Conservation (phyloP, 2,113 vertebrate species). For the Lampris incognitus region DNA sequence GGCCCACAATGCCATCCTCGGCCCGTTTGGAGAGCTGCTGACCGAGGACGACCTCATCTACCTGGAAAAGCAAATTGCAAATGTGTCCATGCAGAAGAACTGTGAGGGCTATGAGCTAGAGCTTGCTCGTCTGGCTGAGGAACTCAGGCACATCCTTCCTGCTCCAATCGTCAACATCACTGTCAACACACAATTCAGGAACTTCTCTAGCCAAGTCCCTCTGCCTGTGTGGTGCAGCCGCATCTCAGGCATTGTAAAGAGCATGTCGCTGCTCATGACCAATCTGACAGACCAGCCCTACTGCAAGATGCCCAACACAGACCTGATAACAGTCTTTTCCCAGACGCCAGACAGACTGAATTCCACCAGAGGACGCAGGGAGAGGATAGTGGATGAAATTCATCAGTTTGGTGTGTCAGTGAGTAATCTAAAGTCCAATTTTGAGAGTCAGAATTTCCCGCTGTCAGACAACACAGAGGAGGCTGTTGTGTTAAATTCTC, state of each 20-base stretch:
- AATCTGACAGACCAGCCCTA: conserved; percentile 78
- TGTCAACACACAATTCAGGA: conserved; percentile 85
- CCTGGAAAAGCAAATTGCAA: conserved; percentile 90
- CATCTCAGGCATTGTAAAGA: conserved; percentile 88
- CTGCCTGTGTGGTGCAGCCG: conserved; percentile 90
- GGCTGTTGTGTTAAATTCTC: background rate
- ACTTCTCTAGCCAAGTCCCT: conserved; percentile 75
- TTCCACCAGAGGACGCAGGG: conserved; percentile 67
- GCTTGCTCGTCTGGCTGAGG: conserved; percentile 86
- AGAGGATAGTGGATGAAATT: conserved; percentile 88
- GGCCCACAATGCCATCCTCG: conserved; percentile 90
- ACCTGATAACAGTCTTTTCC: conserved; percentile 81
- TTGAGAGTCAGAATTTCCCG: conserved; percentile 79
- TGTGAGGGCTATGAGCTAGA: conserved; percentile 88
- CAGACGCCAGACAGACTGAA: conserved; percentile 65
- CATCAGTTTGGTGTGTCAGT: conserved; percentile 92
- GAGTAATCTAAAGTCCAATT: conserved; percentile 86
- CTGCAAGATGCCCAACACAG: conserved; percentile 83
- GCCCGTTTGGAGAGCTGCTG: conserved; percentile 94
- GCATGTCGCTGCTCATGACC: conserved; percentile 89
- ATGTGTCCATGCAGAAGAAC: conserved; percentile 86
- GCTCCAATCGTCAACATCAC: conserved; percentile 90
- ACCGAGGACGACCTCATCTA: conserved; percentile 91
- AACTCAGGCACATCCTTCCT: conserved; percentile 90
- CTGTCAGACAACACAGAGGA: conserved; percentile 43